These are phyloP conservation scores for Macrobrachium rosenbergii DNA, from an alignment of 1,140 invertebrate species.

Conservation along the genomic window DNA sequence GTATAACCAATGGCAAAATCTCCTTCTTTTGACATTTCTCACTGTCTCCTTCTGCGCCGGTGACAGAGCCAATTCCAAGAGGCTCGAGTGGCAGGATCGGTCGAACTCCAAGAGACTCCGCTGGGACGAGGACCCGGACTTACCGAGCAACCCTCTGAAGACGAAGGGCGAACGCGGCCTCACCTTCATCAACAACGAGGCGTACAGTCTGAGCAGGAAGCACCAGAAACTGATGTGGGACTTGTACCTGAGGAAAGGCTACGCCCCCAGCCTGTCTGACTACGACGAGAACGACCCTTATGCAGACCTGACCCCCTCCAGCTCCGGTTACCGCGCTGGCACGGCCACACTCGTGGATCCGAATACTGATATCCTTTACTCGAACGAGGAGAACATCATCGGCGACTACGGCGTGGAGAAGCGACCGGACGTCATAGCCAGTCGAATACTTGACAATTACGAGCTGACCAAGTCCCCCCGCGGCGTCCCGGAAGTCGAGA, in stretches of 20 bases:
- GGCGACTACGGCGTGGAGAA: no score
- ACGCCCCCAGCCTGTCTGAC: not conserved
- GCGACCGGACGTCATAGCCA: no score
- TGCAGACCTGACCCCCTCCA: not conserved
- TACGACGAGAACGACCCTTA: no score
- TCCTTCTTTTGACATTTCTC: no score
- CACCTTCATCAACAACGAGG: slow-evolving; percentile 39
- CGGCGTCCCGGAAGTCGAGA: no score
- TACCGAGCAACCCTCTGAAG: not conserved
- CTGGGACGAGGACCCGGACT: not conserved
- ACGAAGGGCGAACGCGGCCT: not conserved
- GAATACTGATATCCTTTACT: no score
- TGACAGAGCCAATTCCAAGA: not conserved
- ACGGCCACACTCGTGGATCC: no score
- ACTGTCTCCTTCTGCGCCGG: not conserved
- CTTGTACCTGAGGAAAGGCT: slow-evolving; percentile 29
- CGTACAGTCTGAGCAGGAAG: slow-evolving; percentile 6
- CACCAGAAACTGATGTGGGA: slow-evolving; percentile 19
- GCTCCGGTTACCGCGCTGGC: not conserved
- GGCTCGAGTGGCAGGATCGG: not conserved
- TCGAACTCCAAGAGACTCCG: not conserved
- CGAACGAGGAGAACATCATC: no score
- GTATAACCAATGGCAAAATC: no score
- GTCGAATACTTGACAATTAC: no score
- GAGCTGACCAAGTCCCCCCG: no score